Evolutionary conservation across 2,113 vertebrate genomes (phyloP).

Genomic region (Centrocercus urophasianus): DNA sequence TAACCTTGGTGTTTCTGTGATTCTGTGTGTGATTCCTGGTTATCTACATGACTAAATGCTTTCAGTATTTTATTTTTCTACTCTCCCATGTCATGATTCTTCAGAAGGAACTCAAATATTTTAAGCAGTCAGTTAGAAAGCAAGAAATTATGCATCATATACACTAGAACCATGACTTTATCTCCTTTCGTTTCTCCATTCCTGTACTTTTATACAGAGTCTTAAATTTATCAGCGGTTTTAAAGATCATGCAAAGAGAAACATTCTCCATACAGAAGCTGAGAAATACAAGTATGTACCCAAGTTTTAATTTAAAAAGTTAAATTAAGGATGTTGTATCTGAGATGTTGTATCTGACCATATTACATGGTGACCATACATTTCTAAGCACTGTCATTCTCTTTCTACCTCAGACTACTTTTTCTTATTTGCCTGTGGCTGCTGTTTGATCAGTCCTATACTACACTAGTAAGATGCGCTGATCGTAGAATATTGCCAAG

Average conservation of each 20-base stretch:
- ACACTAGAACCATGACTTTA: neutral
- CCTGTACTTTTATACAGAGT: neutral
- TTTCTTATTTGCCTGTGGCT: neutral
- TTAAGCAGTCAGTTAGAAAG: neutral
- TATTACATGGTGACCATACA: neutral
- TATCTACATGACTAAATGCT: neutral
- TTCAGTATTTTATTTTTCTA: neutral
- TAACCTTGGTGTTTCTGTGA: no score
- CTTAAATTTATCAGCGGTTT: neutral
- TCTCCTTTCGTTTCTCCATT: neutral
- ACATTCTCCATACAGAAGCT: neutral
- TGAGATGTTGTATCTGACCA: neutral
- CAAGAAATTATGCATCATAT: neutral
- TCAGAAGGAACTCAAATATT: neutral
- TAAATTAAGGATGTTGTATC: neutral
- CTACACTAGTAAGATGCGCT: fast-evolving
- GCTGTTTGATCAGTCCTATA: neutral
- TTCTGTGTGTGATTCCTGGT: neutral
- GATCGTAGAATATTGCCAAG: neutral
- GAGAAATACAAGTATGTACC: neutral
- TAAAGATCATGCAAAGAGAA: neutral
- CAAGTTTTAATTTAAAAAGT: neutral
- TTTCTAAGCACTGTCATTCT: neutral
- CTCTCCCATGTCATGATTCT: neutral
- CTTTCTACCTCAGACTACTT: neutral